Evolutionary conservation across 2,888 invertebrate genomes (phyloP).

Genomic region (Corythucha ciliata): DNA sequence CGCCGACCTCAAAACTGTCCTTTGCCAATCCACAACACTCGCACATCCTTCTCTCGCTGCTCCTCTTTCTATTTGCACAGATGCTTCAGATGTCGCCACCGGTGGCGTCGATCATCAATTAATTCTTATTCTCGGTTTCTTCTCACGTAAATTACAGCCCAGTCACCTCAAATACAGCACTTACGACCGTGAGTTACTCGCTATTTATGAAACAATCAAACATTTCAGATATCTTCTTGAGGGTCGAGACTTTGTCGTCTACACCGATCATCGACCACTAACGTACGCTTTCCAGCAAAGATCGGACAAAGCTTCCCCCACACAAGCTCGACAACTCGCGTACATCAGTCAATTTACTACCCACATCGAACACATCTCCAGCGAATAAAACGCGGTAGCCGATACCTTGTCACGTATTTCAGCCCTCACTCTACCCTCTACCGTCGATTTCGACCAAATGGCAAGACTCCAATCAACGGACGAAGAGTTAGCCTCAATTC

Average conservation of each 20-base stretch:
- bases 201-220: no score
- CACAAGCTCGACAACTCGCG: conserved; percentile 39
- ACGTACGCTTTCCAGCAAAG: conserved; percentile 25
- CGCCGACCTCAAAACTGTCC: no score
- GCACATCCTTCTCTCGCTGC: conserved; percentile 39
- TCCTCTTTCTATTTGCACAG: conserved; percentile 6
- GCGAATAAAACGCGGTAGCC: conserved; percentile 39
- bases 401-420: conserved; percentile 39
- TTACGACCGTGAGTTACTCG: no score
- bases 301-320: conserved; percentile 37
- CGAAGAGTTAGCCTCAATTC: conserved; percentile 2
- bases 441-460: conserved; percentile 1
- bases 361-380: conserved; percentile 38
- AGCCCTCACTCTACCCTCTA: conserved; percentile 15
- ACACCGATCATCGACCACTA: no score
- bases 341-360: conserved; percentile 39
- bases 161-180: conserved; percentile 37
- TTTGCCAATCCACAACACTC: no score
- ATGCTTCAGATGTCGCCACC: conserved; percentile 17
- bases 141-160: conserved; percentile 31
- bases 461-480: neutral
- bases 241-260: no score
- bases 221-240: no score
- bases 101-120: conserved; percentile 22
- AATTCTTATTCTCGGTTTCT: conserved; percentile 31